These are phyloP conservation scores for Chrysoperla carnea DNA, from an alignment of 1,140 invertebrate genomes.

Conservation along the genomic window DNA sequence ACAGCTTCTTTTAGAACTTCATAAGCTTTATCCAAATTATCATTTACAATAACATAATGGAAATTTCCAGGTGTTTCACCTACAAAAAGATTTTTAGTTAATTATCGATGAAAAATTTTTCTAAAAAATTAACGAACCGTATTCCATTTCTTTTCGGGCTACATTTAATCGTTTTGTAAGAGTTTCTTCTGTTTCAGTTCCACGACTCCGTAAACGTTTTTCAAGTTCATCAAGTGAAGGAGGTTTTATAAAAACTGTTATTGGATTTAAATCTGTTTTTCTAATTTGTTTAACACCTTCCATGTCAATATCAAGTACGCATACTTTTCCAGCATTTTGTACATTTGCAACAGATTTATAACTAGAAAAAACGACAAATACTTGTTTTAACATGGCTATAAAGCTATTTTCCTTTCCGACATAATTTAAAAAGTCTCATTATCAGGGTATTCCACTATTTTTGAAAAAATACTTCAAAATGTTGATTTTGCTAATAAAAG, in stretches of 20 bases:
- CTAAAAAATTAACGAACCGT: conserved; percentile 37
- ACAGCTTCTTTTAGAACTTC: conserved; percentile 49
- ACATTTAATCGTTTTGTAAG: conserved; percentile 52
- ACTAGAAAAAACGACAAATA: conserved; percentile 35
- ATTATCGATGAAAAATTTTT: not conserved
- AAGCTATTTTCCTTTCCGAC: not conserved
- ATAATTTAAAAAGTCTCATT: not conserved
- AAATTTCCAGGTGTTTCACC: conserved; percentile 66
- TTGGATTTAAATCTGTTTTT: conserved; percentile 60
- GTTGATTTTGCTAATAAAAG: too few relatives aligned
- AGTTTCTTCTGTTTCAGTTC: conserved; percentile 82
- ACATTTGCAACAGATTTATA: conserved; percentile 76
- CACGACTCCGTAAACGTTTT: conserved; percentile 51
- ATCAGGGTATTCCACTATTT: too few relatives aligned
- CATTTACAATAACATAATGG: conserved; percentile 82
- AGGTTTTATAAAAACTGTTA: conserved; percentile 86
- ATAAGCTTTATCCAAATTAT: conserved; percentile 80
- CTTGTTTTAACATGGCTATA: not conserved
- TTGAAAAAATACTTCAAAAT: too few relatives aligned
- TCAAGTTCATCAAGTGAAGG: conserved; percentile 70
- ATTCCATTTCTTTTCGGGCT: conserved; percentile 66
- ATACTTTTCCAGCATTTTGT: conserved; percentile 62
- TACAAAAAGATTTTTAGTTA: conserved; percentile 13
- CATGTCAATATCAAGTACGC: conserved; percentile 90
- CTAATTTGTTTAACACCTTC: conserved; percentile 92